Evolutionary conservation across 1,140 invertebrate genomes (phyloP).

Genomic region (Neodiprion virginianus): DNA sequence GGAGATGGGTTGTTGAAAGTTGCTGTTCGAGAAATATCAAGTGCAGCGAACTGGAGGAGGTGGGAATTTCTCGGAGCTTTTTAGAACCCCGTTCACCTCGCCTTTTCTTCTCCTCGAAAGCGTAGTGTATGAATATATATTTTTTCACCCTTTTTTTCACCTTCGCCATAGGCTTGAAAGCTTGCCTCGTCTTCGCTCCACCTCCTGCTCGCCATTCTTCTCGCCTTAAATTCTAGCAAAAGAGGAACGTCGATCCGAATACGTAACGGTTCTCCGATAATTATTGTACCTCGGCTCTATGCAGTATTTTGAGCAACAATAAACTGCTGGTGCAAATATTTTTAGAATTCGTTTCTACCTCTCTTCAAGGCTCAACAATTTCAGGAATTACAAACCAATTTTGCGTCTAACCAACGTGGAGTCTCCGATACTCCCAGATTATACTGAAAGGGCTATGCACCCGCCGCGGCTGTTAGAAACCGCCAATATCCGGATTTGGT

Average conservation of each 20-base stretch:
- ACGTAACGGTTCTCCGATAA: not conserved
- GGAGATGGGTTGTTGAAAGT: not conserved
- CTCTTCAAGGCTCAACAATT: too few species aligned
- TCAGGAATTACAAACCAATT: too few species aligned
- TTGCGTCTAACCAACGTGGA: too few species aligned
- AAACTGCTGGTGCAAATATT: too few species aligned
- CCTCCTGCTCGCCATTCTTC: not conserved
- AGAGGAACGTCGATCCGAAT: not conserved
- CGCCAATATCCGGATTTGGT: not conserved
- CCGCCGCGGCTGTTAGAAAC: too few species aligned
- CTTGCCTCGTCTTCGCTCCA: not conserved
- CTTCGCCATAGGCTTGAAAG: slow-evolving; percentile 5
- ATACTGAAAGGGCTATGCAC: too few species aligned
- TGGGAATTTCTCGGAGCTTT: slow-evolving; percentile 14
- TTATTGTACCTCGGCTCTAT: not conserved
- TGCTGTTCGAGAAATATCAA: slow-evolving; percentile 10
- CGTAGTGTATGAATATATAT: slow-evolving; percentile 15
- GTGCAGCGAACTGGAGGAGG: slow-evolving; percentile 11
- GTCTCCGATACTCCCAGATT: too few species aligned
- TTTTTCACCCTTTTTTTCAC: not conserved
- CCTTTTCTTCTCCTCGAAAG: slow-evolving; percentile 14
- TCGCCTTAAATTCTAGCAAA: not conserved
- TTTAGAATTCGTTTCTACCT: too few species aligned
- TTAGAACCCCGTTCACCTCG: not conserved
- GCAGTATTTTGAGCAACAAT: not conserved